phyloP scores from a whole-genome alignment of 2,113 vertebrate species.

The Lycocorax pyrrhopterus region DNA sequence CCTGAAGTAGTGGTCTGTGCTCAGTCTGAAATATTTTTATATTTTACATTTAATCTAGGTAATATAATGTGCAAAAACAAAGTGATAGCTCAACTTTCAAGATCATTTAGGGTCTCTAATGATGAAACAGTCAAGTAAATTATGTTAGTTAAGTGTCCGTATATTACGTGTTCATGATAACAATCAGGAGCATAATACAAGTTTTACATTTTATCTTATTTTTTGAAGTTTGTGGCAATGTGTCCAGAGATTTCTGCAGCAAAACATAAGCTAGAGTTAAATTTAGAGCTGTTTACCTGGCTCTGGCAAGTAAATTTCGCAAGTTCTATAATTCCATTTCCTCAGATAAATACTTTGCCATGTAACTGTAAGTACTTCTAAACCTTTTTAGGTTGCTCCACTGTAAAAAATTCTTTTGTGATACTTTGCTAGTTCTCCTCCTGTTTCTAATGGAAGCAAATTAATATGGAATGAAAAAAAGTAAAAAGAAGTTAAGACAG shows the following conservation, averaged over 20 bases:
- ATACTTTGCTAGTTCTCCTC: not conserved
- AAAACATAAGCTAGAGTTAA: not conserved
- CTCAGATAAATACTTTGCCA: not conserved
- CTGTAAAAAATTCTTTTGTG: not conserved
- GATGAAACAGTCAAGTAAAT: not conserved
- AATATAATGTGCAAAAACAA: not conserved
- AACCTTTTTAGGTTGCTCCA: not conserved
- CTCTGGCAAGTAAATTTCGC: not conserved
- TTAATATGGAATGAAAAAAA: not conserved
- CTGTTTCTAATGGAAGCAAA: not conserved
- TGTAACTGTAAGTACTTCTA: not conserved
- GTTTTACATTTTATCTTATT: not conserved
- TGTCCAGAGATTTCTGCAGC: not conserved
- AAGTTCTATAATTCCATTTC: not conserved
- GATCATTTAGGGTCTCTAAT: not conserved
- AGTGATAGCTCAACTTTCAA: not conserved
- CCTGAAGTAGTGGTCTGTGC: not conserved
- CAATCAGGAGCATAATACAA: not conserved
- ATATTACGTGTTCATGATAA: not conserved
- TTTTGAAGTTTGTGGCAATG: not conserved
- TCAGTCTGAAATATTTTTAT: not conserved
- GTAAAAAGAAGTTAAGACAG: not conserved
- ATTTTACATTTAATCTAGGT: not conserved
- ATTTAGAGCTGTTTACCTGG: not conserved
- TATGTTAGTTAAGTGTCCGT: not conserved